These are phyloP conservation scores for Accipiter cooperii DNA, from an alignment of 2,113 vertebrate genomes.

Conservation along the genomic window DNA sequence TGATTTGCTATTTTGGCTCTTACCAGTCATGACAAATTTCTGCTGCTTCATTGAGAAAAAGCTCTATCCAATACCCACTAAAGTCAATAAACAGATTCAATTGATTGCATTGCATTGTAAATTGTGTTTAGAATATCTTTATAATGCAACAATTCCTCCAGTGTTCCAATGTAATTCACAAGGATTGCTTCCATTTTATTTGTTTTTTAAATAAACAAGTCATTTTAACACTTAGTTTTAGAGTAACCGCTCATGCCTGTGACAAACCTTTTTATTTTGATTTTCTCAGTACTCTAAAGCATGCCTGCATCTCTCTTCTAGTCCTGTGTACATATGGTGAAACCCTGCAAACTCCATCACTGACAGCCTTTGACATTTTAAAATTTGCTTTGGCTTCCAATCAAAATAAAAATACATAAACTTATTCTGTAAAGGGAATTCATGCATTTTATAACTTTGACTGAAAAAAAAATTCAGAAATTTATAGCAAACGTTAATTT, in stretches of 20 bases:
- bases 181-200: background rate
- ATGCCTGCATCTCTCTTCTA: background rate
- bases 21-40: background rate
- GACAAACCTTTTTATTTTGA: background rate
- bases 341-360: background rate
- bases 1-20: background rate
- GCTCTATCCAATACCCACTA: background rate
- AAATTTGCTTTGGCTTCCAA: background rate
- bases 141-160: background rate
- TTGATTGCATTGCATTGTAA: background rate
- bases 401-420: background rate
- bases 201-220: background rate
- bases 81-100: background rate
- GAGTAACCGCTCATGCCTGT: background rate
- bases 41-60: constrained; percentile 23
- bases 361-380: background rate
- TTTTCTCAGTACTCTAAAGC: background rate
- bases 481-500: background rate
- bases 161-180: background rate
- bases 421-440: background rate
- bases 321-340: fast-evolving
- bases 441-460: background rate
- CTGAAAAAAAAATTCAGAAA: background rate
- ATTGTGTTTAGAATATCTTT: background rate
- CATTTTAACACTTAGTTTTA: background rate